These are phyloP conservation scores for Rotaria macrura DNA, from an alignment of 2,888 invertebrate genomes.

Conservation along the genomic window DNA sequence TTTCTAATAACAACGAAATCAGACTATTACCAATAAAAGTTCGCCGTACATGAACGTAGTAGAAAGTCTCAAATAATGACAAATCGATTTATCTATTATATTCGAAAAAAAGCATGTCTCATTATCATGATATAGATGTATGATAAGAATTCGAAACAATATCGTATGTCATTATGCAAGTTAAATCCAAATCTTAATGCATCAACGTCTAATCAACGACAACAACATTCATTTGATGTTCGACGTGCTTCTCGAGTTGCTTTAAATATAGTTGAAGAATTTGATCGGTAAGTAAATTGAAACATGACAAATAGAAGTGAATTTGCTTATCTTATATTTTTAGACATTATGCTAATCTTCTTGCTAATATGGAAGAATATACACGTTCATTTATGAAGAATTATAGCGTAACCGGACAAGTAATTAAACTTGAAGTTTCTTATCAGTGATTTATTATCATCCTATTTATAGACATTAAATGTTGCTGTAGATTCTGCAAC, in stretches of 20 bases:
- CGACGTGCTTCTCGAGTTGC: neutral
- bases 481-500: neutral
- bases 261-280: neutral
- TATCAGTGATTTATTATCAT: neutral
- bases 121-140: neutral
- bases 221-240: neutral
- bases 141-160: conserved; percentile 2
- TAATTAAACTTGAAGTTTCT: neutral
- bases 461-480: neutral
- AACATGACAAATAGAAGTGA: neutral
- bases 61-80: neutral
- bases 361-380: neutral
- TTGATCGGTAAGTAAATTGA: neutral
- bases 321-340: neutral
- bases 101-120: neutral
- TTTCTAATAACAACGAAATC: too few species aligned
- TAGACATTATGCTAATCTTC: conserved; percentile 15
- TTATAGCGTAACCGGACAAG: neutral
- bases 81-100: neutral
- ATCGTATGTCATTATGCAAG: neutral
- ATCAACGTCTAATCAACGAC: neutral
- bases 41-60: too few species aligned
- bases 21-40: too few species aligned
- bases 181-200: neutral
- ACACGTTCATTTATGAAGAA: neutral